Evolutionary conservation across 2,888 invertebrate genomes (phyloP), one percentile per base, ranked within the genome.

Genomic region (Metopia argyrocephala): DNA sequence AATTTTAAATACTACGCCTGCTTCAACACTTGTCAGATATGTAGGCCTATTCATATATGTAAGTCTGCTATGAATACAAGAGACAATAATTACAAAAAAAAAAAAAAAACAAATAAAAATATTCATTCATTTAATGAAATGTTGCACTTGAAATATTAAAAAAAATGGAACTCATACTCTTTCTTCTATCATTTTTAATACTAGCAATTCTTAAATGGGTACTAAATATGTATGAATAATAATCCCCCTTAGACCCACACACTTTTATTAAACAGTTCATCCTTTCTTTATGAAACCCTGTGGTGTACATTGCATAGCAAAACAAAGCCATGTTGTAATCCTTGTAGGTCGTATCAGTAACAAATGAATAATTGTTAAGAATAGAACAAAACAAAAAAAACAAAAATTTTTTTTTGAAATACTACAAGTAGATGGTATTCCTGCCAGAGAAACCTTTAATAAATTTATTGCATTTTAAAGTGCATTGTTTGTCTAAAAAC

Each of bases 301-400:
- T 52, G 61, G 52, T 38, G 52, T 50, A 52, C 28, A 9, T 52
- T 5, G 25, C 23, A 5, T 20, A 57, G 56, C 48, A 56, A 57
- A 48, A 20, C n/a, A n/a, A n/a, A n/a, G n/a, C n/a, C n/a, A n/a
- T n/a, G n/a, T n/a, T n/a, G n/a, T 54, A 66, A 27, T 38, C 50
- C 38, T 65, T 65, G 31, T 50, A 20, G 65, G 45, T 59, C 27
- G 38, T 59, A 66, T 66, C 59, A 59, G 45, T 65, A 31, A 38
- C 28, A 61, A 45, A 38, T 48, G 48, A 12, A 48, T 5, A 59
- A 65, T 38, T 61, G 21, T 20, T 38, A 57, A 57, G 64, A 31
- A 48, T 48, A 23, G 9, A 28, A 4, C 48, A 31, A 59, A n/a
- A 20, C 6, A 48, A 20, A 15, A 48, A 48, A 48, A 5, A 38